phyloP scores from a whole-genome alignment of 1,140 invertebrate genomes.

The Nymphalis io region DNA sequence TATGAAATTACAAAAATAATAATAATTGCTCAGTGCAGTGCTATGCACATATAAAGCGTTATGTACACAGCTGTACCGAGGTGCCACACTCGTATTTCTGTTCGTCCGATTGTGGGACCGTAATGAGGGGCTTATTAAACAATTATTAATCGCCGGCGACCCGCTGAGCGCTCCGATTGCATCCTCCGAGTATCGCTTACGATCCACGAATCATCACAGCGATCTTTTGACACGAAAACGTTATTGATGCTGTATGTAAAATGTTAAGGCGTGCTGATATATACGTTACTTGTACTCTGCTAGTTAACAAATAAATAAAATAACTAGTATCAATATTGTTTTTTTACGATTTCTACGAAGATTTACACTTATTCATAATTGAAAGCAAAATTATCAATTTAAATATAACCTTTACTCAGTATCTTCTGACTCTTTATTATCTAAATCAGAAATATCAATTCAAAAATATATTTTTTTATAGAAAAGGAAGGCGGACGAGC shows the following conservation, averaged over 20 bases:
- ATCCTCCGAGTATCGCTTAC: constrained; percentile 40
- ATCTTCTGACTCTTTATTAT: too few species aligned
- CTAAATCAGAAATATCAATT: too few species aligned
- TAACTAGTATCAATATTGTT: too few species aligned
- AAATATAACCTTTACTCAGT: too few species aligned
- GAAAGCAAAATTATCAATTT: too few species aligned
- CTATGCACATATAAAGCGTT: background rate
- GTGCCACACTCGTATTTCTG: constrained; percentile 31
- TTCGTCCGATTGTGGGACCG: constrained; percentile 23
- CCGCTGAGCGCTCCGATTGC: constrained; percentile 50
- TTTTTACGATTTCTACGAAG: too few species aligned
- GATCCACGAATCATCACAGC: constrained; percentile 15
- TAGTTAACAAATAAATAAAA: background rate
- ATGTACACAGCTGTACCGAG: constrained; percentile 14
- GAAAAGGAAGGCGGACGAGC: too few species aligned
- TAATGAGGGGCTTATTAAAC: constrained; percentile 49
- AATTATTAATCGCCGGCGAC: constrained; percentile 46
- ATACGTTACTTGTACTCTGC: background rate
- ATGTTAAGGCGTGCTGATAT: background rate
- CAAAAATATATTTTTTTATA: too few species aligned
- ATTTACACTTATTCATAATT: too few species aligned
- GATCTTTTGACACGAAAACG: constrained; percentile 1
- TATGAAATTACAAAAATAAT: too few species aligned
- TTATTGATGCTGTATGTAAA: constrained; percentile 4
- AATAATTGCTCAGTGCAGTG: too few species aligned